These are phyloP conservation scores for Scomber scombrus DNA, from an alignment of 2,113 vertebrate genomes.

Conservation along the genomic window DNA sequence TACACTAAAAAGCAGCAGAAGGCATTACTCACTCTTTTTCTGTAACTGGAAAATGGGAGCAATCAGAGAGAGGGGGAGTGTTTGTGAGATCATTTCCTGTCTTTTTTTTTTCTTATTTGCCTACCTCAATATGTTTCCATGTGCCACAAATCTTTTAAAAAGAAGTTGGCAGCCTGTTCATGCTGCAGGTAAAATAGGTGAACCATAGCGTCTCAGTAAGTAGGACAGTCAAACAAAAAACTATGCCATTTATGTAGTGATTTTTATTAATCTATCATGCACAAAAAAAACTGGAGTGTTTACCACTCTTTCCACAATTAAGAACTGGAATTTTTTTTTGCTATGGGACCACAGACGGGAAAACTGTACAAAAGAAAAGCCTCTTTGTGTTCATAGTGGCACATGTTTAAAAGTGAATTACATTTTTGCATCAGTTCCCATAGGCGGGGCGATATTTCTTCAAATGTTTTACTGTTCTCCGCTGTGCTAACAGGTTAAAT, in stretches of 20 bases:
- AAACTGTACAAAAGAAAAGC: slow-evolving; percentile 66
- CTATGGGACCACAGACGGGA: slow-evolving; percentile 55
- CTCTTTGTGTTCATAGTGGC: slow-evolving; percentile 58
- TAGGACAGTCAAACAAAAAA: slow-evolving; percentile 31
- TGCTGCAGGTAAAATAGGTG: slow-evolving; percentile 45
- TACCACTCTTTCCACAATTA: slow-evolving; percentile 68
- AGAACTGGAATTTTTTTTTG: slow-evolving; percentile 51
- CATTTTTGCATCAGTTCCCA: slow-evolving; percentile 27
- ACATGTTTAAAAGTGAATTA: slow-evolving; percentile 40
- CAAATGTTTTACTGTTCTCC: slow-evolving; percentile 13
- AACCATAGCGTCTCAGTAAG: slow-evolving; percentile 14
- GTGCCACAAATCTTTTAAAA: slow-evolving; percentile 36
- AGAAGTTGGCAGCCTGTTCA: slow-evolving; percentile 31
- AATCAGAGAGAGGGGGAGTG: slow-evolving; percentile 79
- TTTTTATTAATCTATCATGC: slow-evolving; percentile 36
- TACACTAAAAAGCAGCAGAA: slow-evolving; percentile 67
- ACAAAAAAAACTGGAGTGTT: slow-evolving; percentile 51
- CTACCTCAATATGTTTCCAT: slow-evolving; percentile 83
- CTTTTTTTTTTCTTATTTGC: slow-evolving; percentile 62
- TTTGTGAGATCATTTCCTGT: slow-evolving; percentile 88
- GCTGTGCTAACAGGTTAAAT: slow-evolving; percentile 10
- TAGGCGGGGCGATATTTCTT: slow-evolving; percentile 7
- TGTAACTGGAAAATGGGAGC: slow-evolving; percentile 86
- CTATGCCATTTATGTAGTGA: slow-evolving; percentile 16
- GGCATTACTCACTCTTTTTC: slow-evolving; percentile 83